A percentile compares a stretch with the other conserved stretches of the same genome.
phyloP scores from a whole-genome alignment of 2,797 vertebrate species.

The Synanceia verrucosa region DNA sequence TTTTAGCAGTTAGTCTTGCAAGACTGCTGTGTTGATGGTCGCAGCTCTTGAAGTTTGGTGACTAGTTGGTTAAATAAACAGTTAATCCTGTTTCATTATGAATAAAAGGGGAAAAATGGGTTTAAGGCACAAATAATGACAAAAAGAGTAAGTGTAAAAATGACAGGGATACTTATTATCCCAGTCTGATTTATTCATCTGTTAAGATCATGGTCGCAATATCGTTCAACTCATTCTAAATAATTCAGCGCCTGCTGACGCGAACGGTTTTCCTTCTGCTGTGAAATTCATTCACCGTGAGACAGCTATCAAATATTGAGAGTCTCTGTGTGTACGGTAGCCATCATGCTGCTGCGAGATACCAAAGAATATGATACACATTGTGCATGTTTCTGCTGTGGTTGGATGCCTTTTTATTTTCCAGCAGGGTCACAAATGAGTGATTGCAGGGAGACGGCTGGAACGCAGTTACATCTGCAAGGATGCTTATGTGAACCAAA shows the following conservation, averaged over 20 bases:
- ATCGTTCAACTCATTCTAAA: constrained; percentile 46
- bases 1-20: constrained; percentile 24
- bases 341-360: neutral
- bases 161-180: constrained; percentile 31
- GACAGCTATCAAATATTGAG: constrained; percentile 41
- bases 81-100: constrained; percentile 17
- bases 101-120: neutral
- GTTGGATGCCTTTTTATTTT: neutral
- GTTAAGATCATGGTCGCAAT: constrained; percentile 37
- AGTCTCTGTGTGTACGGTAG: constrained; percentile 3
- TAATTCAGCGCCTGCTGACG: constrained; percentile 50
- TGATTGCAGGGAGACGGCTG: constrained; percentile 26
- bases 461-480: constrained; percentile 28
- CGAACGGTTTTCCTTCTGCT: constrained; percentile 31
- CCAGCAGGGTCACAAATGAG: constrained; percentile 12
- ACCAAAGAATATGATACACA: neutral
- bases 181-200: constrained; percentile 41
- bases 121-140: constrained; percentile 5
- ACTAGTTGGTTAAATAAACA: constrained; percentile 30
- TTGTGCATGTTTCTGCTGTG: neutral
- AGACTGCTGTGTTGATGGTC: constrained; percentile 21
- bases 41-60: neutral
- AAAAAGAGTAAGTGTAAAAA: constrained; percentile 8
- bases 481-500: constrained; percentile 56
- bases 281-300: constrained; percentile 37